Base-by-base conservation (phyloP, 2,888 invertebrate species). In the Drosophila aldrichi region DNA sequence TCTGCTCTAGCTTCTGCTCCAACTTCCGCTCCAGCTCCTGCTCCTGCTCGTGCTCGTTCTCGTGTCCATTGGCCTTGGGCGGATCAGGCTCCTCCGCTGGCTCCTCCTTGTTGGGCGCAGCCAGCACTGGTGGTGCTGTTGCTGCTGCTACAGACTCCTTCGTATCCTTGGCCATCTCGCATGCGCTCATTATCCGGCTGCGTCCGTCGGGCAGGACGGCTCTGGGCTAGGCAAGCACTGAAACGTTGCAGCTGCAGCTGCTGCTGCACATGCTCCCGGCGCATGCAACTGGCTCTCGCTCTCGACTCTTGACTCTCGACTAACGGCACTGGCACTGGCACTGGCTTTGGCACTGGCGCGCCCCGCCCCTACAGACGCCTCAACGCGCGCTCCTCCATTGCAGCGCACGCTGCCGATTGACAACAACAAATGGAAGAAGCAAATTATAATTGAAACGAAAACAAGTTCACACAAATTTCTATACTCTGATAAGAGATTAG, bases 401-500 rank as follows among this genome's bases (percentile, higher is more conserved):
- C 56, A 67, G 67, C 68, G 40, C 60, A 49, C 68, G 60, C 82
- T 58, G 58, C 67, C 70, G 38, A 14, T 25, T 18, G 25, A 52
- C 46, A 46, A n/a, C 32, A 48, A 48, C 22, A 46, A 38, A 54
- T 29, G 43, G 32, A 38, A 65, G 55, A 65, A 66, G 34, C 38
- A 41, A 25, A 56, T 36, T 34, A 54, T 54, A 43, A 56, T 43
- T 43, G 25, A 56, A 64, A 71, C 54, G 61, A 74, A 77, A 78
- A 78, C 74, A 78, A 69, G 74, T 77, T 77, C 68, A 59, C 55
- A 64, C 55, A 64, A 77, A 77, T 73, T 73, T 66, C 55, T 75
- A 77, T 72, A 68, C 59, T 70, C 69, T 84, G 82, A 83, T 83
- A 83, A 87, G 85, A 87, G 88, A 84, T 87, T 87, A 82, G 79